phyloP scores from a whole-genome alignment of 64 coral and sea anemone species.

The Actinia tenebrosa region DNA sequence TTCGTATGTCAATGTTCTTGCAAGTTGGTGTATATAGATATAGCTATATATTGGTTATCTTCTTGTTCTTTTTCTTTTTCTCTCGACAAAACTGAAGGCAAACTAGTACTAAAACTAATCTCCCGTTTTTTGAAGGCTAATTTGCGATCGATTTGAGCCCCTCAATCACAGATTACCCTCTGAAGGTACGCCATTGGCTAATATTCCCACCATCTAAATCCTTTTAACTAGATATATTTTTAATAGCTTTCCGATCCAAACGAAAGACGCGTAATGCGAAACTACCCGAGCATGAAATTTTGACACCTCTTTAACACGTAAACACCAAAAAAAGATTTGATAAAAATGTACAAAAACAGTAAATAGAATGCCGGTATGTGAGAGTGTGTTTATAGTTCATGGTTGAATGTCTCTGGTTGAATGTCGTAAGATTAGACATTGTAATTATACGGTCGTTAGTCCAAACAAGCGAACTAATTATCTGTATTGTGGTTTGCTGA shows the following conservation, averaged over 20 bases:
- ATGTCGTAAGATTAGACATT: not conserved
- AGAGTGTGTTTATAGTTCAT: not conserved
- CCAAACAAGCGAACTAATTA: not conserved
- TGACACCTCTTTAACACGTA: not conserved
- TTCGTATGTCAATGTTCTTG: too few relatives aligned
- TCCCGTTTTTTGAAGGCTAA: too few relatives aligned
- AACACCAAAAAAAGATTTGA: not conserved
- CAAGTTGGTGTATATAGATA: too few relatives aligned
- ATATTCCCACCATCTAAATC: not conserved
- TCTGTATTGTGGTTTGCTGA: not conserved
- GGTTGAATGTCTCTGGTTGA: not conserved
- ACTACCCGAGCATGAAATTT: not conserved
- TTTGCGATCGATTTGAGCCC: too few relatives aligned
- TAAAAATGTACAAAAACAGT: too few relatives aligned
- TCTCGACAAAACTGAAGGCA: too few relatives aligned
- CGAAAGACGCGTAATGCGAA: not conserved
- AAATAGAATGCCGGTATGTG: not conserved
- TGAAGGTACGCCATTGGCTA: too few relatives aligned
- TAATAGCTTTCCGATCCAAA: not conserved
- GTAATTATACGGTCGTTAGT: not conserved
- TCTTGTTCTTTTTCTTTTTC: too few relatives aligned
- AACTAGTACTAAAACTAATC: too few relatives aligned
- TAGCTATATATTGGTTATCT: too few relatives aligned
- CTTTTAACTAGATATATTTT: not conserved
- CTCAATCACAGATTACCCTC: too few relatives aligned